These are phyloP conservation scores for Lycia hirtaria DNA, from an alignment of 2,888 invertebrate genomes.

Conservation along the genomic window DNA sequence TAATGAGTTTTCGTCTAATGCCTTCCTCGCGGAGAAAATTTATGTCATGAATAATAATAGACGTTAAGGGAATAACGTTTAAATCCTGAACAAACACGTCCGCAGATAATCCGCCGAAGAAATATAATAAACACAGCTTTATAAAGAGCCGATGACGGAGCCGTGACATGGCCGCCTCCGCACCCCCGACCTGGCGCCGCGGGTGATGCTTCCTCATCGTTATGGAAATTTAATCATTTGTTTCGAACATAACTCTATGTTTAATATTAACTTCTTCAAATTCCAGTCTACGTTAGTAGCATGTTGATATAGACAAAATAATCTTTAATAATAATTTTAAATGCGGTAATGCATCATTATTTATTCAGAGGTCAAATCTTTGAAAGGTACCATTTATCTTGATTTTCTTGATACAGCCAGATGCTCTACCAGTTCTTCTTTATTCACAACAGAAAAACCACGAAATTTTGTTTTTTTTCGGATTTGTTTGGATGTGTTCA, in stretches of 20 bases:
- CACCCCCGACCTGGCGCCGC: background rate
- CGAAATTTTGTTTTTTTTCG: no score
- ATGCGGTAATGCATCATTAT: no score
- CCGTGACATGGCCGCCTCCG: constrained; percentile 40
- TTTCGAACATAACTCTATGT: background rate
- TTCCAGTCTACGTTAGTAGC: no score
- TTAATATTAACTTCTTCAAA: background rate
- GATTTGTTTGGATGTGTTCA: no score
- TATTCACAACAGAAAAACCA: no score
- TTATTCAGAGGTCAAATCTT: no score
- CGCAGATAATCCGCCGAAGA: constrained; percentile 71
- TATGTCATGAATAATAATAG: constrained; percentile 84
- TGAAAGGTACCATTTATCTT: no score
- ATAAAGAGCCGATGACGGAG: constrained; percentile 68
- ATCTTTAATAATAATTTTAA: no score
- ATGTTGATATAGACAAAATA: no score
- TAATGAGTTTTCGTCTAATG: constrained; percentile 85
- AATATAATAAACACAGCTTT: constrained; percentile 75
- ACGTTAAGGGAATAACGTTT: constrained; percentile 75
- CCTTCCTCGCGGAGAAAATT: constrained; percentile 80
- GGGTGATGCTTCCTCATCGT: background rate
- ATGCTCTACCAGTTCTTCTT: no score
- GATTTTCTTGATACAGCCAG: no score
- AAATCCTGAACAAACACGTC: constrained; percentile 78
- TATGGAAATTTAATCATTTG: constrained; percentile 1